Percentiles rank a stretch among this genome's conserved stretches.
phyloP scores from a whole-genome alignment of 2,113 vertebrate species.

The Sturnus vulgaris region DNA sequence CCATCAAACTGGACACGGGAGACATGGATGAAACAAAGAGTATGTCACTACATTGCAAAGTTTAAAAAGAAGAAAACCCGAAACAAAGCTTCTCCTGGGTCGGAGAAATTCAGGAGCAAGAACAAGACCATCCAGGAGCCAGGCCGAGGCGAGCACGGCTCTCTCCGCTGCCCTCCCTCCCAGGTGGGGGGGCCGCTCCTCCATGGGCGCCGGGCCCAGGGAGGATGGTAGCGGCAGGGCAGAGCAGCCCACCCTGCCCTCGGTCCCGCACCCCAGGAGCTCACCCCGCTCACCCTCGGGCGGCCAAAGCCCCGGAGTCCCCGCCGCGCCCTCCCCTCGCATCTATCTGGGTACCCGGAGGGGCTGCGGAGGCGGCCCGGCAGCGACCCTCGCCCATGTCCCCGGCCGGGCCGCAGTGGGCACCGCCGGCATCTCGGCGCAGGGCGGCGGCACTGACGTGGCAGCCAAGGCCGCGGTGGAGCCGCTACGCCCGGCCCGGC shows the following conservation, averaged over 20 bases:
- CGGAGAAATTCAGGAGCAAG: no score
- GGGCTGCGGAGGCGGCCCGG: neutral
- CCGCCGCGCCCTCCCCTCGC: neutral
- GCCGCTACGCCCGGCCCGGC: neutral
- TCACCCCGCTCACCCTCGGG: neutral
- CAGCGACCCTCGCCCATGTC: neutral
- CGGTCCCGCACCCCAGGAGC: neutral
- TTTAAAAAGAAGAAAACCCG: neutral
- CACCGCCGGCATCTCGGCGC: neutral
- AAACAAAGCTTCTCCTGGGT: neutral
- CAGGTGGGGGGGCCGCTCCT: neutral
- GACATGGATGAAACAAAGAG: neutral
- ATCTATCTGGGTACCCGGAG: neutral
- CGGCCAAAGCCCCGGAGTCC: neutral
- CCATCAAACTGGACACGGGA: neutral
- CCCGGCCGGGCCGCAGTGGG: neutral
- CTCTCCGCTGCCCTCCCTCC: neutral
- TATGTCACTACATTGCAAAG: neutral
- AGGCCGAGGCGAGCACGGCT: neutral
- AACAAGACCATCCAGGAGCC: rapidly evolving
- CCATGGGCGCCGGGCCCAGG: neutral
- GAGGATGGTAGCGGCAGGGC: neutral
- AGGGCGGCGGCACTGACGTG: slow-evolving; percentile 67
- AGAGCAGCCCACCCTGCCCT: neutral
- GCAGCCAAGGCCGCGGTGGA: slow-evolving; percentile 53